These are phyloP conservation scores for Bombyx huttoni DNA, from an alignment of 2,888 invertebrate species.

Conservation along the genomic window DNA sequence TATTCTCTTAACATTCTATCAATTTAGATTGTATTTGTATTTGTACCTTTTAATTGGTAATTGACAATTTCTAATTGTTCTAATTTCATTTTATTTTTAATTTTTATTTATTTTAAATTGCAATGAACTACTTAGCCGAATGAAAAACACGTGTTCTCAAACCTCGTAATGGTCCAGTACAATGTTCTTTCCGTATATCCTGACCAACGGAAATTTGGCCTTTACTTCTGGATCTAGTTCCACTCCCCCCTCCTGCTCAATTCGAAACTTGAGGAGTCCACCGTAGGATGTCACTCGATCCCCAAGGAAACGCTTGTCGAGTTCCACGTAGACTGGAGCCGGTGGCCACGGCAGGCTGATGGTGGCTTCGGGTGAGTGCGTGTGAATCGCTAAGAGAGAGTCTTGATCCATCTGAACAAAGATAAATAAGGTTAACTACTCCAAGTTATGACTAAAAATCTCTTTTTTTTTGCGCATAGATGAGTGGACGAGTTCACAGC, in stretches of 20 bases:
- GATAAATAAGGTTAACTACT: not conserved
- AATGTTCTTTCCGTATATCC: constrained; percentile 83
- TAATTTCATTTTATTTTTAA: too few species aligned
- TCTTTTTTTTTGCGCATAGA: too few species aligned
- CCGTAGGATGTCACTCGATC: constrained; percentile 94
- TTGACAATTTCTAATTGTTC: too few species aligned
- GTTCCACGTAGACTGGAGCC: constrained; percentile 83
- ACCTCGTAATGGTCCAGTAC: constrained; percentile 82
- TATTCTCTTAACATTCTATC: too few species aligned
- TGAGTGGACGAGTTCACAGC: too few species aligned
- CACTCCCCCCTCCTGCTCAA: constrained; percentile 76
- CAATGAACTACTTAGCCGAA: not conserved
- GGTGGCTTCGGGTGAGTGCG: constrained; percentile 43
- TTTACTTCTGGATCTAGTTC: constrained; percentile 71
- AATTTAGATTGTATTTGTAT: too few species aligned
- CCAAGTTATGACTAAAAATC: too few species aligned
- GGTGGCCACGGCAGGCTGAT: constrained; percentile 63
- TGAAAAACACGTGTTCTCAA: not conserved
- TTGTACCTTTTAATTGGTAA: too few species aligned
- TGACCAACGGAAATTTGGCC: constrained; percentile 82
- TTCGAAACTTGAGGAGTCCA: constrained; percentile 85
- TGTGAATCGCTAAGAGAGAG: constrained; percentile 48
- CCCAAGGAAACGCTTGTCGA: constrained; percentile 86
- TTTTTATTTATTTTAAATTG: too few species aligned
- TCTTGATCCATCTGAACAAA: constrained; percentile 45